These are phyloP conservation scores for Falco berigora DNA, from an alignment of 2,797 vertebrate genomes.

Conservation along the genomic window DNA sequence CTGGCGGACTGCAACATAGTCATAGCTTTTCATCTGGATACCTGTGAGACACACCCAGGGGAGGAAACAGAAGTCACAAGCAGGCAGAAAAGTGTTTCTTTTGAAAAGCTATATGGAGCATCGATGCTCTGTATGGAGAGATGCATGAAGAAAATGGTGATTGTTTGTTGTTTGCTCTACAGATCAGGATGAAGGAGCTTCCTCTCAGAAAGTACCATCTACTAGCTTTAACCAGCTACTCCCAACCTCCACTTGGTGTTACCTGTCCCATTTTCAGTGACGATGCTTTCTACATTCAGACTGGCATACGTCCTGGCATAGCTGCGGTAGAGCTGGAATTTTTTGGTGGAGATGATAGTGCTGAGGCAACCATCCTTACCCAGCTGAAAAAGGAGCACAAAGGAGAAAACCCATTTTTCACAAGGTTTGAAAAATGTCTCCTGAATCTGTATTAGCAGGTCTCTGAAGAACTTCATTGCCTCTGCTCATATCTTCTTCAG, in stretches of 20 bases:
- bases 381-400: slow-evolving; percentile 44
- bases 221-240: background rate
- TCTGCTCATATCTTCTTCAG: background rate
- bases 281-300: background rate
- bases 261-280: slow-evolving; percentile 66
- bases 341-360: background rate
- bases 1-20: slow-evolving; percentile 8
- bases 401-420: background rate
- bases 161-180: background rate
- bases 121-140: background rate
- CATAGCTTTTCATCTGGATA: slow-evolving; percentile 29
- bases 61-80: background rate
- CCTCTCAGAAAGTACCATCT: background rate
- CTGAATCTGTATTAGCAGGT: background rate
- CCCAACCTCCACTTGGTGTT: background rate
- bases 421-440: background rate
- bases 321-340: slow-evolving; percentile 37
- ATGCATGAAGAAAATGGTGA: background rate
- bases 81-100: background rate
- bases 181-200: background rate
- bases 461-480: background rate
- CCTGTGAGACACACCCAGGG: background rate
- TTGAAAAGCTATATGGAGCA: background rate
- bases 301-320: background rate
- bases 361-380: slow-evolving; percentile 49